phyloP scores from a whole-genome alignment of 2,113 vertebrate species.

The Talpa occidentalis region DNA sequence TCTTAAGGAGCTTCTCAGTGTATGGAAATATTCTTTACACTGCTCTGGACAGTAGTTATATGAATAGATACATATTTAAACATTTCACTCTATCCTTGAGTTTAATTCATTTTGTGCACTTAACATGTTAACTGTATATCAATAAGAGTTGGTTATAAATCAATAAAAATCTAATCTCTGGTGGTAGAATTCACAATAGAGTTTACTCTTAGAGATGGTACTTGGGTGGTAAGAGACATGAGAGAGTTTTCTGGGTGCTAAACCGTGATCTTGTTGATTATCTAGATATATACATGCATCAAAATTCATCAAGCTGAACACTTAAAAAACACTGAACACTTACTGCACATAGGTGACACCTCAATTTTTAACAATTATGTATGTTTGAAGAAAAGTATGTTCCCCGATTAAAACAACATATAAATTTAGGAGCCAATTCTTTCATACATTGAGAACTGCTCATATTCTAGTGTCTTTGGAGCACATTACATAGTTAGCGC shows the following conservation, averaged over 20 bases:
- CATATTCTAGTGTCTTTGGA: not conserved
- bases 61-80: not conserved
- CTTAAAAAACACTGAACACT: not conserved
- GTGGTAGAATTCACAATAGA: conserved; percentile 12
- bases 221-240: not conserved
- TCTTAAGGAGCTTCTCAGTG: not conserved
- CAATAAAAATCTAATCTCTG: not conserved
- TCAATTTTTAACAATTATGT: not conserved
- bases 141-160: not conserved
- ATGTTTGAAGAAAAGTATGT: conserved; percentile 36
- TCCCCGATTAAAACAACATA: not conserved
- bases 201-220: not conserved
- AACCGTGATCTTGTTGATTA: not conserved
- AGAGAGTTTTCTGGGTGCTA: not conserved
- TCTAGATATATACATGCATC: not conserved
- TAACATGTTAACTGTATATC: not conserved
- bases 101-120: not conserved
- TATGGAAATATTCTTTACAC: not conserved
- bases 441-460: not conserved
- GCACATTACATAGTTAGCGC: not conserved
- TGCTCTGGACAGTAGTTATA: not conserved
- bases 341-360: not conserved
- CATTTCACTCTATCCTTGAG: not conserved
- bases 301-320: not conserved
- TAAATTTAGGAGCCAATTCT: not conserved